Percentiles rank a stretch among this genome's conserved stretches.
These are phyloP conservation scores for Dufourea novaeangliae DNA, from an alignment of 1,140 invertebrate genomes.

Conservation along the genomic window DNA sequence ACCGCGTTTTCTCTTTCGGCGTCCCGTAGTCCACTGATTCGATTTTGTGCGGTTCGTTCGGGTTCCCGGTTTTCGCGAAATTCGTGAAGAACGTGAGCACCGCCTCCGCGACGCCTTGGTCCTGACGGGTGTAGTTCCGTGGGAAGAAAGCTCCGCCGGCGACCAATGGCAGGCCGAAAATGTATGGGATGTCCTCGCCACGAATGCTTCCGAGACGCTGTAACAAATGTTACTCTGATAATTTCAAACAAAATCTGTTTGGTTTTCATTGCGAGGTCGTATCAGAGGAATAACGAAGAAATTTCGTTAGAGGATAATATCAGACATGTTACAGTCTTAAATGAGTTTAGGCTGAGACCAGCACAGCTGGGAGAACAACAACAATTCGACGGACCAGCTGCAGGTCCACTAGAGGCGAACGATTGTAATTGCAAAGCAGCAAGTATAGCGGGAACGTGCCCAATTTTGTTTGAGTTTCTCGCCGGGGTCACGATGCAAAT, in stretches of 20 bases:
- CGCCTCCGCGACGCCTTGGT: conserved; percentile 88
- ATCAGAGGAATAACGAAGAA: too few species aligned
- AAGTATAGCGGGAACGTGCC: conserved; percentile 6
- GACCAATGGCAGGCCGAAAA: conserved; percentile 93
- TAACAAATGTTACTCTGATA: too few species aligned
- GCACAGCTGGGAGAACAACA: neutral
- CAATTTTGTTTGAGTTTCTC: conserved; percentile 35
- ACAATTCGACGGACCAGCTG: neutral
- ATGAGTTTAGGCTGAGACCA: too few species aligned
- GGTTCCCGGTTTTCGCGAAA: conserved; percentile 89
- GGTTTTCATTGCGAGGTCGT: too few species aligned
- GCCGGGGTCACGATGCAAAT: conserved; percentile 32
- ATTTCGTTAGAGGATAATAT: too few species aligned
- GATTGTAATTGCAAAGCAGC: conserved; percentile 26
- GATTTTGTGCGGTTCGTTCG: conserved; percentile 84
- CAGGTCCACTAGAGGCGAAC: neutral
- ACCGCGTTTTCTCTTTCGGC: conserved; percentile 83
- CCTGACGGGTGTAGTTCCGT: conserved; percentile 88
- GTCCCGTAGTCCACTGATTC: conserved; percentile 83
- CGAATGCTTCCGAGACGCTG: conserved; percentile 90
- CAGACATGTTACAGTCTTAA: too few species aligned
- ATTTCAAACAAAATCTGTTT: too few species aligned
- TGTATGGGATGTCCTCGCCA: conserved; percentile 92
- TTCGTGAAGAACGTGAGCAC: conserved; percentile 89
- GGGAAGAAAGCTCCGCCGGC: conserved; percentile 85